Base-by-base conservation (phyloP, 2,888 invertebrate genomes). In the Dusona sp. region DNA sequence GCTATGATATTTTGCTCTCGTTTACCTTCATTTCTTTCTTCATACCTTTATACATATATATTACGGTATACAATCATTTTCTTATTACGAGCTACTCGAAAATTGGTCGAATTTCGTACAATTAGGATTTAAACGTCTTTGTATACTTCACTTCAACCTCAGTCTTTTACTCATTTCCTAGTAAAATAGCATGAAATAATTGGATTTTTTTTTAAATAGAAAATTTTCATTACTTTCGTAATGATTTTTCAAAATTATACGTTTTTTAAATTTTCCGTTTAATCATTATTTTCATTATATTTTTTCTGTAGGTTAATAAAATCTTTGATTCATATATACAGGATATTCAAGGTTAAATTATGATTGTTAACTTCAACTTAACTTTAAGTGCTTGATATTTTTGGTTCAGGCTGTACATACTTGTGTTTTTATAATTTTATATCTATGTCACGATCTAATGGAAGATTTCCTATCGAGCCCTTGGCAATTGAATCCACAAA, bases 1-100 rank as follows among this genome's bases (percentile, higher is more conserved):
- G 83, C 79, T 45, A 85, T 33, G 22, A 38, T 75, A 42, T 73
- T 78, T 80, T 74, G 38, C 8, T 54, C 38, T 73, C 61, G n/a
- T 45, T 38, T 36, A 45, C 29, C 54, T 79, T 67, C 29, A 72
- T 13, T 68, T 70, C 57, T 9, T 45, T 48, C n/a, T 33, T n/a
- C n/a, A 9, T 54, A 67, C 13, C 51, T 80, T 38, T 61, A 38
- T 64, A 19, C 61, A 29, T 29, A 29, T 29, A 16, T 61, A 61
- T 29, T 16, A 4, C 6, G 11, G 6, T 61, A 3, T 29, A 25
- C 16, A 61, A 61, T 61, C 16, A 61, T 61, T 29, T 25, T 16
- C 29, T 70, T 36, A 19, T 70, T 70, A 72, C 36, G 38, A 42
- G 57, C 42, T 22, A 33, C 45, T 36, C 42, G 70, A 51, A 51